A percentile compares a stretch with the other conserved stretches of the same genome.
Conservation (phyloP, 2,113 vertebrate genomes). For the Oryzias melastigma region DNA sequence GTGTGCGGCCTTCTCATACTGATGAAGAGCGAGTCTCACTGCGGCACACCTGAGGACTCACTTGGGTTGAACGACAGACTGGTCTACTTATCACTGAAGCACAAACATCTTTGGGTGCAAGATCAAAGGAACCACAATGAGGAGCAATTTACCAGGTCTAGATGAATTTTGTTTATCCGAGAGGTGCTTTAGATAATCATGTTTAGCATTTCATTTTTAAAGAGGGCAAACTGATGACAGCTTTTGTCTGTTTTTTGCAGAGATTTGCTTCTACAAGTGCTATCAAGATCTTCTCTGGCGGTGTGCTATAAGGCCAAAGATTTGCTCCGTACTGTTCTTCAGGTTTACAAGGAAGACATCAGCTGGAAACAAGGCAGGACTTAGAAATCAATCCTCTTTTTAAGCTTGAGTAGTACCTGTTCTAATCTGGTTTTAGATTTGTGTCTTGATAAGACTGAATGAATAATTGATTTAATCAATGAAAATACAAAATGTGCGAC, state of each 20-base stretch:
- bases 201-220: not conserved
- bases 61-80: conserved; percentile 51
- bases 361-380: conserved; percentile 82
- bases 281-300: conserved; percentile 70
- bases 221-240: not conserved
- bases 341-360: conserved; percentile 66
- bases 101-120: conserved; percentile 65
- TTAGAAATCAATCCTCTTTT: not conserved
- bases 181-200: not conserved
- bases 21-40: conserved; percentile 63
- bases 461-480: not conserved
- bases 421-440: not conserved
- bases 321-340: conserved; percentile 80
- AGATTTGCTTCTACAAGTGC: conserved; percentile 76
- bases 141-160: conserved; percentile 76
- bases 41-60: conserved; percentile 17
- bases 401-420: not conserved
- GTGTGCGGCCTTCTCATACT: conserved; percentile 84
- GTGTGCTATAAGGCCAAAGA: conserved; percentile 93
- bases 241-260: conserved; percentile 60
- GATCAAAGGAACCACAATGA: conserved; percentile 52
- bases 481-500: no score
- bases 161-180: not conserved
- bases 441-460: not conserved
- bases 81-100: conserved; percentile 79